Percentiles rank a stretch among this genome's conserved stretches.
phyloP scores from a whole-genome alignment of 1,140 invertebrate genomes.

The Episyrphus balteatus region DNA sequence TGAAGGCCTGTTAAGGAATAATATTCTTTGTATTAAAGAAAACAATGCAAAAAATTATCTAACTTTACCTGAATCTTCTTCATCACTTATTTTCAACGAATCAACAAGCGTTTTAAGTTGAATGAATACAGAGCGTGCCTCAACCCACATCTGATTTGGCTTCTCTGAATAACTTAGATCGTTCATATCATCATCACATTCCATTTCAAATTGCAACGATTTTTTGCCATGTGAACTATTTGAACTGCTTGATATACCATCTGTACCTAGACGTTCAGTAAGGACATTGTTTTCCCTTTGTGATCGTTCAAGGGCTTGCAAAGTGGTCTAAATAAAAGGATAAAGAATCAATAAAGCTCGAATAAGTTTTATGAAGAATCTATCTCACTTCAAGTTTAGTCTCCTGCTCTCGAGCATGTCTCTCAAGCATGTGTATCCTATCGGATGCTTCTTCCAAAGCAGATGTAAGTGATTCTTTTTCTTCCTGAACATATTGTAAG shows the following conservation, averaged over 20 bases:
- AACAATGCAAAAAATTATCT: not conserved
- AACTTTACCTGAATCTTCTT: conserved; percentile 46
- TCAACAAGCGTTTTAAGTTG: conserved; percentile 55
- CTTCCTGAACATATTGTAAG: conserved; percentile 56
- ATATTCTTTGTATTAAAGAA: not conserved
- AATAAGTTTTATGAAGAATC: not conserved
- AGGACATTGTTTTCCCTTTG: conserved; percentile 52
- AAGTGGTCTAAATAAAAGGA: conserved; percentile 28
- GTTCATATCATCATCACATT: conserved; percentile 48
- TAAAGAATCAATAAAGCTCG: conserved; percentile 1
- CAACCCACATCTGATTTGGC: conserved; percentile 42
- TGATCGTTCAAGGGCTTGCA: conserved; percentile 49
- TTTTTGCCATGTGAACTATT: conserved; percentile 32
- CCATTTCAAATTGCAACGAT: conserved; percentile 65
- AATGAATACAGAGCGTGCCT: conserved; percentile 52
- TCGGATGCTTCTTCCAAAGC: conserved; percentile 82
- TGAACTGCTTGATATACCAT: conserved; percentile 32
- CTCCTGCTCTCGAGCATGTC: conserved; percentile 76
- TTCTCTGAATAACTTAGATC: conserved; percentile 40
- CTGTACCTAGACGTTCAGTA: conserved; percentile 46
- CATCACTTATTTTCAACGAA: conserved; percentile 58
- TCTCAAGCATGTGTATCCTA: conserved; percentile 71
- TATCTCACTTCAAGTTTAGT: conserved; percentile 32
- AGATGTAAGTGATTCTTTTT: conserved; percentile 64
- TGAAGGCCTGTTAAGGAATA: conserved; percentile 38